Percentiles rank a stretch among this genome's conserved stretches.
These are phyloP conservation scores for Eciton burchellii DNA, from an alignment of 1,140 invertebrate genomes.

Conservation along the genomic window DNA sequence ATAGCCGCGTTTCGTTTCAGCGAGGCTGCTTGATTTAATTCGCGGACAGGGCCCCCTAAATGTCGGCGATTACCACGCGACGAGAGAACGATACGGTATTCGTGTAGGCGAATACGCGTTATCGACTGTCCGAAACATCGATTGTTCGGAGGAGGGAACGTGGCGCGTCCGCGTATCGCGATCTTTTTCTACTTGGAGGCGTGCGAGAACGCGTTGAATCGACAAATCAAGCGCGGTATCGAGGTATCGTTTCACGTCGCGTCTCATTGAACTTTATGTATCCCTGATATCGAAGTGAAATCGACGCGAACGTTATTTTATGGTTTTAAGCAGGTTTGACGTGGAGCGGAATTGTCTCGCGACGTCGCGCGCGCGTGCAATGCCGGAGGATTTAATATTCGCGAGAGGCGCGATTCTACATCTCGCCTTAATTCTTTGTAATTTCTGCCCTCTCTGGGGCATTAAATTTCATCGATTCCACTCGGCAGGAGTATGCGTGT, in stretches of 20 bases:
- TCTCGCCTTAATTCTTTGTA: neutral
- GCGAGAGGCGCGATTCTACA: conserved; percentile 1
- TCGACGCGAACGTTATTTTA: conserved; percentile 7
- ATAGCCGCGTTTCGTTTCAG: conserved; percentile 23
- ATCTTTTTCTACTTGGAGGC: neutral
- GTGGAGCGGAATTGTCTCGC: conserved; percentile 8
- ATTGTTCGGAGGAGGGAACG: neutral
- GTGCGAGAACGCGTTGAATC: neutral
- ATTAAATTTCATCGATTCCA: conserved; percentile 37
- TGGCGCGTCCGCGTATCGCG: neutral
- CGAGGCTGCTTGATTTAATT: conserved; percentile 21
- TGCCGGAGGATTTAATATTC: conserved; percentile 34
- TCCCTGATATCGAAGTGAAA: too few relatives aligned
- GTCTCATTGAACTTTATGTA: neutral
- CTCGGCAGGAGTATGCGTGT: neutral
- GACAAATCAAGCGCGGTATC: neutral
- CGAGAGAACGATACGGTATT: neutral
- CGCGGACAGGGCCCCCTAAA: neutral
- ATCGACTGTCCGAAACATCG: neutral
- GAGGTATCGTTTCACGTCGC: neutral
- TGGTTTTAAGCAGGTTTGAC: neutral
- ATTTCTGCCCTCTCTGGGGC: neutral
- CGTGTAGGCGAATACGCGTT: neutral
- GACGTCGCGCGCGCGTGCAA: conserved; percentile 2
- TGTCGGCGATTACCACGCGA: neutral